Evolutionary conservation across 1,140 invertebrate genomes (phyloP).

Genomic region (Orius insidiosus): DNA sequence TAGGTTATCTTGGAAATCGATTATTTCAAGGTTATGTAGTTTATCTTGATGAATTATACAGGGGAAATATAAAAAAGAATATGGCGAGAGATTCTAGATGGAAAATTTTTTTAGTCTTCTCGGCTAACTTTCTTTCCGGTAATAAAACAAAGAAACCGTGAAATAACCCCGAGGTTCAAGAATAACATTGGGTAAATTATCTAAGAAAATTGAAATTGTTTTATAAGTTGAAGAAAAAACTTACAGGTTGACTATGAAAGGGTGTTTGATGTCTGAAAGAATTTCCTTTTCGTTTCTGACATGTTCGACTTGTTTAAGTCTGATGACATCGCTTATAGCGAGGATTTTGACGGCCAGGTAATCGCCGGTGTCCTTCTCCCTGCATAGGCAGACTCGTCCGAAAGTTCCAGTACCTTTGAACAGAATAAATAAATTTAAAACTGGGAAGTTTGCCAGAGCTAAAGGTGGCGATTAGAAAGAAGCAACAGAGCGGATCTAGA

Average conservation of each 20-base stretch:
- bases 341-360: conserved; percentile 85
- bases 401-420: conserved; percentile 91
- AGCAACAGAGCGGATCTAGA: too few species aligned
- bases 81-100: not conserved
- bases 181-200: too few species aligned
- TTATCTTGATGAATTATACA: too few species aligned
- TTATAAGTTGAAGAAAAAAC: conserved; percentile 29
- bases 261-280: conserved; percentile 71
- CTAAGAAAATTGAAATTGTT: not conserved
- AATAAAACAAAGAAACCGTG: conserved; percentile 1
- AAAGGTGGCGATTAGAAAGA: not conserved
- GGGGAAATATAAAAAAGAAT: too few species aligned
- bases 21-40: too few species aligned
- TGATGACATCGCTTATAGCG: conserved; percentile 76
- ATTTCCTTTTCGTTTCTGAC: conserved; percentile 90
- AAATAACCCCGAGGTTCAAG: too few species aligned
- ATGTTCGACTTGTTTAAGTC: conserved; percentile 84
- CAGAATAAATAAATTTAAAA: conserved; percentile 6
- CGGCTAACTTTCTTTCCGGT: not conserved
- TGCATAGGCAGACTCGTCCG: conserved; percentile 71
- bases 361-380: conserved; percentile 56
- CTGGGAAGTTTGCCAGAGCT: not conserved
- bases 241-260: conserved; percentile 90
- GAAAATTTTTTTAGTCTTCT: not conserved
- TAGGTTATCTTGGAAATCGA: too few species aligned